Percentiles rank a stretch among this genome's conserved stretches.
Evolutionary conservation across 1,140 invertebrate species (phyloP).

Genomic region (Bombus picipes): DNA sequence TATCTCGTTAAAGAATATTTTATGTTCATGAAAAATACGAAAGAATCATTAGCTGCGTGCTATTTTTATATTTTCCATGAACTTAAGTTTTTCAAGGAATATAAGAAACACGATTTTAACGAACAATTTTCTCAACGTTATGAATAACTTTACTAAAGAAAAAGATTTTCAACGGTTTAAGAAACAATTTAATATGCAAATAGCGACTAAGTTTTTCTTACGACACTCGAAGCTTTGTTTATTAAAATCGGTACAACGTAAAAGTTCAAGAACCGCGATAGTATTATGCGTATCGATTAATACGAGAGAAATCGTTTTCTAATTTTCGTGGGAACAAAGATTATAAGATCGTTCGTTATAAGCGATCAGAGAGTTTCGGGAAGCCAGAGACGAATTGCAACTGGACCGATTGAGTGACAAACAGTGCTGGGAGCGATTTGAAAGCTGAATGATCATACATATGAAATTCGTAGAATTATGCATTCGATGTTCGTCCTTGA

Average conservation of each 20-base stretch:
- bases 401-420: not conserved
- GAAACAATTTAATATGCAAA: not conserved
- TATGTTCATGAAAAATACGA: too few species aligned
- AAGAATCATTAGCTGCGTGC: not conserved
- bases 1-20: too few species aligned
- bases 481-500: constrained; percentile 26
- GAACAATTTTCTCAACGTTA: not conserved
- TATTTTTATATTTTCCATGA: not conserved
- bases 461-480: constrained; percentile 26
- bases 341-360: not conserved
- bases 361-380: not conserved
- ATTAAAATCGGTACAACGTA: too few species aligned
- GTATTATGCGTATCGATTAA: not conserved
- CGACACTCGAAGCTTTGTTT: not conserved
- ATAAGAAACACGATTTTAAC: not conserved
- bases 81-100: not conserved
- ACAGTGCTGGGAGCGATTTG: not conserved
- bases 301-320: not conserved
- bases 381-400: not conserved
- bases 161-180: not conserved
- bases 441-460: constrained; percentile 11
- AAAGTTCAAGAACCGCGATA: too few species aligned
- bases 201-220: not conserved
- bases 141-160: not conserved
- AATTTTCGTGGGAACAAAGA: not conserved